A percentile compares a stretch with the other conserved stretches of the same genome.
These are phyloP conservation scores for Epirrhoe alternata DNA, from an alignment of 2,888 invertebrate species.

Conservation along the genomic window DNA sequence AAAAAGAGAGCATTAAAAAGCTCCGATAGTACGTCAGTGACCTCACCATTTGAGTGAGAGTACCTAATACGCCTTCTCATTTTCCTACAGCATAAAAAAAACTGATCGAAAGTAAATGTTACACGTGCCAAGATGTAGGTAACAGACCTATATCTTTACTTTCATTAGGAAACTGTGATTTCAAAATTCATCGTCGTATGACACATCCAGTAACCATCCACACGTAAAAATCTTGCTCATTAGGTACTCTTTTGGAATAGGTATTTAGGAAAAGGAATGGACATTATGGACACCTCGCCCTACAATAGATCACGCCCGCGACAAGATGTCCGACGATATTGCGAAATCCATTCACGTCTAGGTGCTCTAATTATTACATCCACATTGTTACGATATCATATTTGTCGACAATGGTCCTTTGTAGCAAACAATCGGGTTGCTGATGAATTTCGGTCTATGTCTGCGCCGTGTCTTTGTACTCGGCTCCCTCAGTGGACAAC, in stretches of 20 bases:
- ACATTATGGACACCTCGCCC: slow-evolving; percentile 3
- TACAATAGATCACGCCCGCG: slow-evolving; percentile 17
- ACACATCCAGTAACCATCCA: slow-evolving; percentile 1
- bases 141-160: no score
- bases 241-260: slow-evolving; percentile 1
- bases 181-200: background rate
- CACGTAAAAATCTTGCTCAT: background rate
- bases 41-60: no score
- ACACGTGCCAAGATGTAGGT: no score
- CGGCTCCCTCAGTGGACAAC: slow-evolving; percentile 81
- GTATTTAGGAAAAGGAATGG: slow-evolving; percentile 6
- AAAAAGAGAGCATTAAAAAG: no score
- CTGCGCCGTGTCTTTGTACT: slow-evolving; percentile 82
- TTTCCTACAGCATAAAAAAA: no score
- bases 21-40: no score
- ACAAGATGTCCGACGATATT: slow-evolving; percentile 24
- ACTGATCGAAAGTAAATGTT: no score
- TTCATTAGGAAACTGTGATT: no score
- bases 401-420: slow-evolving; percentile 84
- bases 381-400: slow-evolving; percentile 83
- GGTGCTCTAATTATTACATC: slow-evolving; percentile 79
- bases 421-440: slow-evolving; percentile 84
- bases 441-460: slow-evolving; percentile 85
- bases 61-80: no score
- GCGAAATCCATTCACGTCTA: slow-evolving; percentile 47